Evolutionary conservation across 2,888 invertebrate genomes (phyloP).

Genomic region (Cryptophagus acutangulus): DNA sequence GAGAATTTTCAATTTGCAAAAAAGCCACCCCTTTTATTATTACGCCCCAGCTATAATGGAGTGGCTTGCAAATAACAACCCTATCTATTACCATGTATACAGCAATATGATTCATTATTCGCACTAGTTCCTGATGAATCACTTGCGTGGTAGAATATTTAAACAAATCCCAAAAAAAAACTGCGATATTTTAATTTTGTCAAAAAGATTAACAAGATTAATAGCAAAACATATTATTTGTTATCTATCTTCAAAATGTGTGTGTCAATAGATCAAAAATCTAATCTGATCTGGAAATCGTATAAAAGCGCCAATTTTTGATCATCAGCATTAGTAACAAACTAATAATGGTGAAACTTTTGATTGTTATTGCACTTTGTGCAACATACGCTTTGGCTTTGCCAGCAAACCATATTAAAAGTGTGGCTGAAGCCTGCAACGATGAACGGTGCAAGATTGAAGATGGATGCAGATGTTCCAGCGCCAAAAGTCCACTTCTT

Average conservation of each 20-base stretch:
- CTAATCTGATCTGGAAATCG: no score
- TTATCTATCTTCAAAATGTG: no score
- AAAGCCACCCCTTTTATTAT: not conserved
- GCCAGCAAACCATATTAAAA: not conserved
- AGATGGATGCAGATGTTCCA: constrained; percentile 30
- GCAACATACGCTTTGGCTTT: not conserved
- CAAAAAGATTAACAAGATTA: no score
- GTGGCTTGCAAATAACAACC: no score
- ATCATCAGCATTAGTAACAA: no score
- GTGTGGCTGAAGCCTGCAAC: constrained; percentile 18
- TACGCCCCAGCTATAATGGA: not conserved
- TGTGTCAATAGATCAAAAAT: no score
- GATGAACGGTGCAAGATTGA: constrained; percentile 20
- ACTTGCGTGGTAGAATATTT: not conserved
- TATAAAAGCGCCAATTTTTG: no score
- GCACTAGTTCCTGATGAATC: constrained; percentile 1
- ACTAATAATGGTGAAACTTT: no score
- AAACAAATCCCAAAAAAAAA: not conserved
- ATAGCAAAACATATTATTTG: not conserved
- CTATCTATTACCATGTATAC: no score
- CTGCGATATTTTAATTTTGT: no score
- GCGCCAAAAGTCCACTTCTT: constrained; percentile 17
- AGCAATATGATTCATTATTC: constrained; percentile 5
- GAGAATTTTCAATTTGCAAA: constrained; percentile 17
- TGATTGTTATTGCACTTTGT: not conserved